A percentile compares a stretch with the other conserved stretches of the same genome.
These are phyloP conservation scores for Gallinago nigripennis DNA, from an alignment of 2,797 vertebrate species.

Conservation along the genomic window DNA sequence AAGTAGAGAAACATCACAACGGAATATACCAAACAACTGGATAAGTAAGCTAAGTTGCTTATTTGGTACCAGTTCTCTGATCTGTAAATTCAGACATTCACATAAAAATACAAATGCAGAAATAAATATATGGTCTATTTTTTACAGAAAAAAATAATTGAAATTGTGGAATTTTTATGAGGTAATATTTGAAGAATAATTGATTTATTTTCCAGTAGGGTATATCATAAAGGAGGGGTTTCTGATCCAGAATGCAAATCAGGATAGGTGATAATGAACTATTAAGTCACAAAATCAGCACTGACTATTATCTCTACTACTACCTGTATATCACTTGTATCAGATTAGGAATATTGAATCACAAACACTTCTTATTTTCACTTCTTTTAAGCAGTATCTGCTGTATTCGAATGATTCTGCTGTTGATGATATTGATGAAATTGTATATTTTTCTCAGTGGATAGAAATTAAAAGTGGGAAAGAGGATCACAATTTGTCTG, in stretches of 20 bases:
- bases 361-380: neutral
- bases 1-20: neutral
- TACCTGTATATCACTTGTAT: neutral
- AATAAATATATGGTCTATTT: neutral
- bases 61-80: neutral
- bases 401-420: neutral
- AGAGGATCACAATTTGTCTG: constrained; percentile 30
- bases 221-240: neutral
- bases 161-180: neutral
- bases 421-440: neutral
- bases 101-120: neutral
- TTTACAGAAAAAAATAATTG: neutral
- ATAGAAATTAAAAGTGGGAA: neutral
- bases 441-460: neutral
- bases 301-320: neutral
- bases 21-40: neutral
- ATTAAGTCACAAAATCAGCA: neutral
- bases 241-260: neutral
- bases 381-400: neutral
- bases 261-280: neutral
- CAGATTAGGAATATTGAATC: neutral
- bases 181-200: neutral
- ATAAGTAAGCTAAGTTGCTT: neutral
- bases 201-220: neutral
- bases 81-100: neutral